Base-by-base conservation (phyloP, 2,797 vertebrate genomes). In the Austrolebias charrua region DNA sequence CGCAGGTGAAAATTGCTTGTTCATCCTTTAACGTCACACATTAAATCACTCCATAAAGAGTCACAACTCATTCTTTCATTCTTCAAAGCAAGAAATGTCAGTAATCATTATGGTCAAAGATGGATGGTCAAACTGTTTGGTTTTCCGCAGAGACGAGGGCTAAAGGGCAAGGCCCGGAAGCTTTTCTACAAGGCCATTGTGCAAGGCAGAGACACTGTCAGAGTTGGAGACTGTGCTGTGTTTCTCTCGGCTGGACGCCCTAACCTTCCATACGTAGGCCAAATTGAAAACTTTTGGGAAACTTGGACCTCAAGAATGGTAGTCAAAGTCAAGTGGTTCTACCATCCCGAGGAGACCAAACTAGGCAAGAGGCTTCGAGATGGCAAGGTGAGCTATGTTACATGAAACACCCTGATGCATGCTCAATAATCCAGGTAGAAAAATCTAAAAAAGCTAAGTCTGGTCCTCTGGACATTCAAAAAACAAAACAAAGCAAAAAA, bases 241-340 rank as follows among this genome's bases (percentile, higher is more conserved):
- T 99, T 99, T 91, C 94, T 98, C 69, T 97, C 97, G 0, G 95
- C 95, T 1, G 96, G 97, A 45, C 91, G 96, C 15, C 95, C 97
- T 68, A 95, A 98, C 84, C 92, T 98, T 50, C 97, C 97, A 45
- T 97, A 97, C 70, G 94, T 99, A 4, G 98, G 98, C 61, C 95
- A 95, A 86, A 98, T 99, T 7, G 95, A 99, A 90, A 98, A 93
- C 92, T 93, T 99, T 85, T 99, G 97, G 97, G 96, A 99, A 86
- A 97, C 98, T 0, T 99, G 98, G 98, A 95, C 93, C 72, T 94
- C 93, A 88, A 96, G 92, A 90, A 99, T 99, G 98, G 96, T 99
- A 77, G 96, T 98, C 55, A 95, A 94, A 86, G 96, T 98, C 60
- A 98, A 98, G 83, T 99, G 98, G 98, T 99, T 99, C 91, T 99